Conservation (phyloP, 2,797 vertebrate species). For the Paramormyrops hopkinsi region DNA sequence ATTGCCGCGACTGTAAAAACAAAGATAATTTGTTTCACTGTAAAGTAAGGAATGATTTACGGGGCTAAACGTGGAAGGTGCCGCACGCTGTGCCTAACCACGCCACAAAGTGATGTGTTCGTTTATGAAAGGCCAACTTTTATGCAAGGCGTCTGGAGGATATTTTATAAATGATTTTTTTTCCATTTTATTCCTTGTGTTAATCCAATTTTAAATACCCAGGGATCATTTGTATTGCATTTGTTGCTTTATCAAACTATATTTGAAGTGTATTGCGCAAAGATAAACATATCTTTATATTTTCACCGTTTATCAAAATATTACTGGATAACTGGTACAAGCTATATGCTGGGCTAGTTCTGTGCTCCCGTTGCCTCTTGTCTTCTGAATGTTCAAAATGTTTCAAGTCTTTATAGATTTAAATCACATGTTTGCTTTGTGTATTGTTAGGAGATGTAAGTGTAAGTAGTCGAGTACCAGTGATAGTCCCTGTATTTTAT, state of each 20-base stretch:
- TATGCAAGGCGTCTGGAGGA: not conserved
- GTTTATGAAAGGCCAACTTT: not conserved
- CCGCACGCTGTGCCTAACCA: not conserved
- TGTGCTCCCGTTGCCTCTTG: not conserved
- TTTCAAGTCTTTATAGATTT: not conserved
- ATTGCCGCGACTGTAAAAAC: not conserved
- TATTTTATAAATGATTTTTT: not conserved
- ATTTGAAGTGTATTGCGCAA: not conserved
- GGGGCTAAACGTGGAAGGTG: not conserved
- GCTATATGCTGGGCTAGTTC: not conserved
- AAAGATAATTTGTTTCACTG: not conserved
- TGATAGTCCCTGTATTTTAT: not conserved
- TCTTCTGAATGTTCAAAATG: not conserved
- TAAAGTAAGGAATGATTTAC: not conserved
- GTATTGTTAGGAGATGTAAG: not conserved
- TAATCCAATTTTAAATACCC: not conserved
- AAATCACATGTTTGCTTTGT: not conserved
- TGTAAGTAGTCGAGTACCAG: not conserved
- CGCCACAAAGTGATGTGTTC: not conserved
- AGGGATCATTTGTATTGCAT: not conserved
- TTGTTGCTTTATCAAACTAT: not conserved
- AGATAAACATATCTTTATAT: not conserved
- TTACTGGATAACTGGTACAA: not conserved
- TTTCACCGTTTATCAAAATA: not conserved
- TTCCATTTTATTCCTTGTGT: not conserved